Percentiles rank a stretch among this genome's conserved stretches.
Evolutionary conservation across 2,888 invertebrate species (phyloP).

Genomic region (Adelognathus sp.): DNA sequence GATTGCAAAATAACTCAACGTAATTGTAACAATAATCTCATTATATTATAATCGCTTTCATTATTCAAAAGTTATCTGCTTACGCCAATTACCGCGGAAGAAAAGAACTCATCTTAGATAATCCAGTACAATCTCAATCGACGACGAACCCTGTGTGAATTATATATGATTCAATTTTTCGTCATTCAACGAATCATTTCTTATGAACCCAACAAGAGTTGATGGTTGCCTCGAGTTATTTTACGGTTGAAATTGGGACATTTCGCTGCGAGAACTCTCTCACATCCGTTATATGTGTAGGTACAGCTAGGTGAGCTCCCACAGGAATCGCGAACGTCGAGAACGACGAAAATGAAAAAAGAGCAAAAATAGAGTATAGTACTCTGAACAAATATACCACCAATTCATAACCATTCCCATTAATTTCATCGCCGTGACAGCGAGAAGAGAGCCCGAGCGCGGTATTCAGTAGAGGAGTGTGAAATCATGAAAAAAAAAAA

Average conservation of each 20-base stretch:
- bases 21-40: no score
- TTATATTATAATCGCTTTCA: no score
- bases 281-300: neutral
- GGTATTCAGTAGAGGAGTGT: neutral
- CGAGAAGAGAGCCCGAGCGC: constrained; percentile 14
- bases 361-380: constrained; percentile 21
- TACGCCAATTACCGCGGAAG: no score
- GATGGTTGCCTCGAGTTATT: constrained; percentile 2
- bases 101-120: no score
- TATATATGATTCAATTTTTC: no score
- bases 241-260: neutral
- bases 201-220: no score
- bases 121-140: no score
- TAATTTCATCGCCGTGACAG: constrained; percentile 40
- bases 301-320: neutral
- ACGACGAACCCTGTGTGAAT: no score
- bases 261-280: neutral
- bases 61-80: no score
- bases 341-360: neutral
- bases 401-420: constrained; percentile 56
- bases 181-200: neutral
- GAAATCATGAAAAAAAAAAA: constrained; percentile 25
- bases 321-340: neutral
- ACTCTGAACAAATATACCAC: constrained; percentile 47
- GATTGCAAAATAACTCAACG: no score